A percentile compares a stretch with the other conserved stretches of the same genome.
phyloP scores from a whole-genome alignment of 2,113 vertebrate species.

The Cryptotis parvus region DNA sequence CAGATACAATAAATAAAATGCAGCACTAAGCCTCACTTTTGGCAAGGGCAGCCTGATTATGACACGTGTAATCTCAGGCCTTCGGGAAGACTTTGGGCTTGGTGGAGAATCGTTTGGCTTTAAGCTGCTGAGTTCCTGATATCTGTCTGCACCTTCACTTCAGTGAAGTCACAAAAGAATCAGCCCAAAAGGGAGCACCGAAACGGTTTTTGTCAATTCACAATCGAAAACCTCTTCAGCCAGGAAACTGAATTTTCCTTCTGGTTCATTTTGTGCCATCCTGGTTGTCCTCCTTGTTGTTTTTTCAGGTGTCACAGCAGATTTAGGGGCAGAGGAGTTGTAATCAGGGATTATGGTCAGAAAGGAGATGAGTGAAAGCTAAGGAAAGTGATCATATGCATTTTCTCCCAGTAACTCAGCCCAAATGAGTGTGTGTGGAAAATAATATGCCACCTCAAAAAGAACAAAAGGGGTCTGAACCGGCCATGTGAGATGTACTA shows the following conservation, averaged over 20 bases:
- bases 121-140: constrained; percentile 63
- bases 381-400: neutral
- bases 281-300: constrained; percentile 30
- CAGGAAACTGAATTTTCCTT: neutral
- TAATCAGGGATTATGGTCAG: constrained; percentile 3
- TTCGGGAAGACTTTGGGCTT: constrained; percentile 63
- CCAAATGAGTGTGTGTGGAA: neutral
- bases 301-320: constrained; percentile 42
- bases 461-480: neutral
- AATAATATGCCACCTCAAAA: neutral
- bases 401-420: constrained; percentile 34
- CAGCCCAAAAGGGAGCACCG: neutral
- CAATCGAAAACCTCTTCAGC: neutral
- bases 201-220: neutral
- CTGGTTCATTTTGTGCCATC: neutral
- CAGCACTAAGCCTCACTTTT: constrained; percentile 73
- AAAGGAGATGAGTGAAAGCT: constrained; percentile 34
- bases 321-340: neutral
- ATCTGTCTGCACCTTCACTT: constrained; percentile 47
- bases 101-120: constrained; percentile 74
- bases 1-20: constrained; percentile 76
- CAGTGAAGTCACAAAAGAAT: constrained; percentile 27
- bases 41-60: constrained; percentile 68
- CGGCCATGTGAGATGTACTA: neutral
- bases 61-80: constrained; percentile 76